Evolutionary conservation across 2,888 invertebrate species (phyloP), one percentile per base, ranked within the genome.

Genomic region (Antheraea yamamai): DNA sequence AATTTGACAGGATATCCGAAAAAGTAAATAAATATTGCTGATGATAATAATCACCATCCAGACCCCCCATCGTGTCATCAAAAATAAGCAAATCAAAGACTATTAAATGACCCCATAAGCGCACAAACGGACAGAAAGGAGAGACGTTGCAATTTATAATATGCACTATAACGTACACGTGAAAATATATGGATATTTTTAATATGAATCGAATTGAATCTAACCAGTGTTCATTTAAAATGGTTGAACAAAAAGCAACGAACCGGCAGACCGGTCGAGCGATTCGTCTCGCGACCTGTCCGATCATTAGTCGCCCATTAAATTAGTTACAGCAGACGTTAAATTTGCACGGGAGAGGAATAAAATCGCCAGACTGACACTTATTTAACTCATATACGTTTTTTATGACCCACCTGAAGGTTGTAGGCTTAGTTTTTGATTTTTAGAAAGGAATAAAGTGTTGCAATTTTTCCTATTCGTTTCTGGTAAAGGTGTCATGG

Each of bases 281-380:
- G 84, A 92, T 90, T 89, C 84, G 92, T 87, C 87, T 83, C 88
- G 84, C 87, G 83, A 81, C 82, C 85, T 78, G 84, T 87, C 87
- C 80, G 75, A 80, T 82, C 87, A 91, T 91, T 90, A 90, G 86
- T 87, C 86, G 86, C 77, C 87, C 86, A 89, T 88, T 89, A 90
- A 90, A 91, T 91, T 89, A 87, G 87, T 85, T 81, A 86, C 88
- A 86, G 86, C 81, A 81, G 83, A 83, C 86, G 89, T 83, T 89
- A 89, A 89, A 90, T 88, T 87, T 84, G 83, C 85, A 83, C 84
- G 81, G 82, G 82, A 80, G 80, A 82, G 84, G 87, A 88, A 90
- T 89, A 88, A 90, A 90, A 89, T 87, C 82, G 85, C 85, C 80
- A 66, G 64, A 72, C 75, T 85, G 87, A 86, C 87, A 86, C 86